A percentile compares a stretch with the other conserved stretches of the same genome.
phyloP scores from a whole-genome alignment of 2,113 vertebrate genomes.

The Pangasianodon hypophthalmus region DNA sequence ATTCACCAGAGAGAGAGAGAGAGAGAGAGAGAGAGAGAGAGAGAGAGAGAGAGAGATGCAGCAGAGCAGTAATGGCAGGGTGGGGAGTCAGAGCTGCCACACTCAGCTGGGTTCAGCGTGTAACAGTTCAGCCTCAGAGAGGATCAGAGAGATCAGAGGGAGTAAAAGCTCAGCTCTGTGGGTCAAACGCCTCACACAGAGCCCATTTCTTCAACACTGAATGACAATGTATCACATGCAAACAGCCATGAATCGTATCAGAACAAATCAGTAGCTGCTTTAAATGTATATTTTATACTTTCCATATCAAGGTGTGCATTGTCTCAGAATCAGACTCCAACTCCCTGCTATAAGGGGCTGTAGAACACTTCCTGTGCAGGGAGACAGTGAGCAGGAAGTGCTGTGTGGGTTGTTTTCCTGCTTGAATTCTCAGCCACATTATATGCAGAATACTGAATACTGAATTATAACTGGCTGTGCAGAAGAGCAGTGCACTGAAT shows the following conservation, averaged over 20 bases:
- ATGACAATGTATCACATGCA: not conserved
- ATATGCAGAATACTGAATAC: not conserved
- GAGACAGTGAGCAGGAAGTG: not conserved
- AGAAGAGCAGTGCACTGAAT: not conserved
- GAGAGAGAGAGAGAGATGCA: not conserved
- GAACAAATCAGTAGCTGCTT: not conserved
- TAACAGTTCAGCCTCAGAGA: not conserved
- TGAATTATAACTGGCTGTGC: not conserved
- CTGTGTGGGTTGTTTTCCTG: not conserved
- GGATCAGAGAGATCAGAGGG: slow-evolving; percentile 1
- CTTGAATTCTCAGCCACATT: not conserved
- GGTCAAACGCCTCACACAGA: slow-evolving; percentile 1
- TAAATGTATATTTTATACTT: not conserved
- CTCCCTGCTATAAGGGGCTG: not conserved
- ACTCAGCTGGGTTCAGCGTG: not conserved
- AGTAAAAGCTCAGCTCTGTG: slow-evolving; percentile 17
- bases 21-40: not conserved
- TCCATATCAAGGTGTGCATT: not conserved
- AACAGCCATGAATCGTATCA: not conserved
- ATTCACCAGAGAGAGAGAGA: not conserved
- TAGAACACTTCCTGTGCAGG: not conserved
- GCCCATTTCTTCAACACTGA: not conserved
- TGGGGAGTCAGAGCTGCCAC: not conserved
- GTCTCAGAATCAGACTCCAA: not conserved
- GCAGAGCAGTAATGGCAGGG: not conserved